phyloP scores from a whole-genome alignment of 92 coral and sea anemone genomes.

The Desmophyllum pertusum region DNA sequence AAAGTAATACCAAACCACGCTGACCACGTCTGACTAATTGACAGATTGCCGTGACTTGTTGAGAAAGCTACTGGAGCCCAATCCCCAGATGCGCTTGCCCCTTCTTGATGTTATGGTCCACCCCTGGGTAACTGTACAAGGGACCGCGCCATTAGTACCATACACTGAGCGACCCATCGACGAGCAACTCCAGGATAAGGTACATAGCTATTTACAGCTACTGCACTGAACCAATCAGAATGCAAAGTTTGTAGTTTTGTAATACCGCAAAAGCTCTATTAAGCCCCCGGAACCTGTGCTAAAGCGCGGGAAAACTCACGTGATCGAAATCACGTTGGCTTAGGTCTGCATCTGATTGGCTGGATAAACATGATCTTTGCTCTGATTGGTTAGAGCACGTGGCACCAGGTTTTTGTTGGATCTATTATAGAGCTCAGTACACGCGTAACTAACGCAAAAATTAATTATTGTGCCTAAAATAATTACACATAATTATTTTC shows the following conservation, averaged over 20 bases:
- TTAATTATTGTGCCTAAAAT: no score
- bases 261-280: no score
- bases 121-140: slow-evolving; percentile 85
- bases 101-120: slow-evolving; percentile 80
- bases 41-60: slow-evolving; percentile 92
- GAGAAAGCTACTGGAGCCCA: slow-evolving; percentile 83
- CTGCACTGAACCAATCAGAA: not conserved
- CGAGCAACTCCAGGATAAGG: slow-evolving; percentile 70
- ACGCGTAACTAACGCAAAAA: not conserved
- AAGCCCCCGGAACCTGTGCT: not conserved
- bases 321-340: not conserved
- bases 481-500: not conserved
- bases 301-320: not conserved
- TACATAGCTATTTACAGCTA: slow-evolving; percentile 13
- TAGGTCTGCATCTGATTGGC: not conserved
- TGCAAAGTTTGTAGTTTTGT: not conserved
- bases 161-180: slow-evolving; percentile 65
- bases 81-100: slow-evolving; percentile 76
- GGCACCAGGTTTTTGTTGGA: not conserved
- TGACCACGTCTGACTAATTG: not conserved
- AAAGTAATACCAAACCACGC: not conserved
- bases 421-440: not conserved
- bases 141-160: slow-evolving; percentile 63
- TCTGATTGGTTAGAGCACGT: not conserved
- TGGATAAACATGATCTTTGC: not conserved